phyloP scores from a whole-genome alignment of 2,797 vertebrate species.

The Leuciscus waleckii region DNA sequence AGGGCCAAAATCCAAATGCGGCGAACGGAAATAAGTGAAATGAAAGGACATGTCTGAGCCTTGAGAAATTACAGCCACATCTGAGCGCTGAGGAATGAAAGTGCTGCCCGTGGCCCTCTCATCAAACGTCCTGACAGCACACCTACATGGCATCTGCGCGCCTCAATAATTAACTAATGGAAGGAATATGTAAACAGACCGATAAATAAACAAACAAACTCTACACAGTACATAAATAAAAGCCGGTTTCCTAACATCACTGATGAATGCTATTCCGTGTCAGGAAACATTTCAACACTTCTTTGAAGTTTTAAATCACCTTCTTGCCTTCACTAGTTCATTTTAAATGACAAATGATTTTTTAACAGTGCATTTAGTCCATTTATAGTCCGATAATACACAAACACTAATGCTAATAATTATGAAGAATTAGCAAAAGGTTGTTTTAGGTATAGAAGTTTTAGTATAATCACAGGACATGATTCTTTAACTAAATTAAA shows the following conservation, averaged over 20 bases:
- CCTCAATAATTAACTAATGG: slow-evolving; percentile 56
- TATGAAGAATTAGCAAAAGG: neutral
- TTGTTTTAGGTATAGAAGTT: neutral
- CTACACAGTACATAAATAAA: slow-evolving; percentile 24
- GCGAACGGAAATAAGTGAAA: slow-evolving; percentile 52
- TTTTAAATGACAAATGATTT: neutral
- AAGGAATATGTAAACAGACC: slow-evolving; percentile 54
- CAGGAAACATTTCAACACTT: neutral
- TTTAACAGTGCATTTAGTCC: neutral
- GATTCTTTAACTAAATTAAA: neutral
- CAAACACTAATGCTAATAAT: neutral
- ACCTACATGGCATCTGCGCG: slow-evolving; percentile 49
- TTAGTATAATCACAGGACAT: neutral
- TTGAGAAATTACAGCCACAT: slow-evolving; percentile 48
- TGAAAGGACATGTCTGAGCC: slow-evolving; percentile 42
- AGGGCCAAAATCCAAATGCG: slow-evolving; percentile 40
- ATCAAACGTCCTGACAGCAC: slow-evolving; percentile 48
- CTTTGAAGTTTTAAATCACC: neutral
- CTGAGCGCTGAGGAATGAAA: slow-evolving; percentile 39
- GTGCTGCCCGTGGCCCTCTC: slow-evolving; percentile 18
- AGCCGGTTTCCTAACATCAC: slow-evolving; percentile 3
- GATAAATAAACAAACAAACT: slow-evolving; percentile 54
- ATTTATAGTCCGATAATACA: neutral
- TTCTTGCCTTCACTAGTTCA: neutral
- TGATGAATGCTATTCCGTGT: neutral